Base-by-base conservation (phyloP, 2,888 invertebrate genomes). In the Drosophila testacea region DNA sequence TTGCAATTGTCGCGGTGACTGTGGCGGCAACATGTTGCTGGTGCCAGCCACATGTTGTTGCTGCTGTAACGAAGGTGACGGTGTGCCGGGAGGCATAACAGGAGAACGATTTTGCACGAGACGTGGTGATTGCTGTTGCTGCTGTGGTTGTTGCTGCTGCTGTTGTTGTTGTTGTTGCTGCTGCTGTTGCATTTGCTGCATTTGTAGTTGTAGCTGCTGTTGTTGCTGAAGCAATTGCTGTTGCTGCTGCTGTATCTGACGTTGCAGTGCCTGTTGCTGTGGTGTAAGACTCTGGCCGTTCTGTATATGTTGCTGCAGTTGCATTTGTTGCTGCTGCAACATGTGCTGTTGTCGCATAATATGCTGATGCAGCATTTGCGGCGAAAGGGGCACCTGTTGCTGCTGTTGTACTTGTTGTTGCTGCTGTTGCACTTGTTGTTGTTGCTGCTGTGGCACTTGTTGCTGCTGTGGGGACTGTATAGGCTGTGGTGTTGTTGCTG, bases 191-290 rank as follows among this genome's bases (percentile, higher is more conserved):
- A 90, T 83, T 65, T 91, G 90, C 9, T 89, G 51, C 42, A 88
- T 87, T 93, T 94, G 94, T 82, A 94, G 93, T 6, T 90, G 90
- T 28, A 91, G 62, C 55, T 90, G 90, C 41, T 94, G 91, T 69
- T 94, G 94, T 67, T 94, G 94, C 85, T 94, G 94, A 83, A 94
- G 94, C 55, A 94, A 91, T 82, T 94, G 91, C 54, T 94, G 94
- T 74, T 94, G 94, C 73, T 91, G 91, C 22, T 91, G 90, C 1
- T 90, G 90, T 66, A 91, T 88, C 30, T 90, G 90, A 47, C 90
- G 90, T 47, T 92, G 92, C n/a, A 92, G 79, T 81, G 81, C 30
- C 71, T 69, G 30, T 36, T 81, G 80, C 46, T 88, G 90, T n/a
- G 89, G 89, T 7, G 90, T 88, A 42, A 91, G 73, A 39, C 87